Evolutionary conservation across 2,113 vertebrate species (phyloP).

Genomic region (Anguilla rostrata): DNA sequence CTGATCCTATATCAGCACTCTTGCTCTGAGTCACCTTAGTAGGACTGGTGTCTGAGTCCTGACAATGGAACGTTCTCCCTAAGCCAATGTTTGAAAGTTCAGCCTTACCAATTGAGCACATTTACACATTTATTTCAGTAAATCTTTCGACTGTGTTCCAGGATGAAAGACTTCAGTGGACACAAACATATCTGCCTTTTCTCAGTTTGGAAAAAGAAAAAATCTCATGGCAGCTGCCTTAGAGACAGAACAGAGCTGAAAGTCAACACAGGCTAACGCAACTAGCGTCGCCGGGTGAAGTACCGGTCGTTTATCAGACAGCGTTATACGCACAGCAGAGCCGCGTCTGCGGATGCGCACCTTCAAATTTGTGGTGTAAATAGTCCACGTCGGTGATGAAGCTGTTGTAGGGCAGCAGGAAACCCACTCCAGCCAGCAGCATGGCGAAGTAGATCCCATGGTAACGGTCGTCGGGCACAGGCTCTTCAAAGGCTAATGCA

Average conservation of each 20-base stretch:
- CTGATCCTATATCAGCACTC: too few species aligned
- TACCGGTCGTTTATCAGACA: neutral
- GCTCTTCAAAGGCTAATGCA: conserved; percentile 73
- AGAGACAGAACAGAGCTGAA: neutral
- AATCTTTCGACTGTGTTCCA: neutral
- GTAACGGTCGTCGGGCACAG: conserved; percentile 86
- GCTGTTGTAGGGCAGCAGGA: conserved; percentile 97
- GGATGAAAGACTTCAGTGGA: too few species aligned
- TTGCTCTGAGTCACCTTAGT: too few species aligned
- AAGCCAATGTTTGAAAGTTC: neutral
- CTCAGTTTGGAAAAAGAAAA: neutral
- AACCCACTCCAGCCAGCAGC: conserved; percentile 94
- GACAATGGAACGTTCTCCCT: neutral
- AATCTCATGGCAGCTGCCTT: neutral
- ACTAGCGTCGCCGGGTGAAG: neutral
- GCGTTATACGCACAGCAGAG: neutral
- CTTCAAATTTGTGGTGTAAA: conserved; percentile 92
- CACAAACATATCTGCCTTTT: neutral
- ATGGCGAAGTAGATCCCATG: conserved; percentile 97
- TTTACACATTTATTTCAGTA: neutral
- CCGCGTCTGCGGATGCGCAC: conserved; percentile 57
- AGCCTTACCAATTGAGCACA: neutral
- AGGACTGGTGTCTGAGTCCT: too few species aligned
- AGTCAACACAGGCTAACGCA: neutral
- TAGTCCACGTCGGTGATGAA: conserved; percentile 98